These are phyloP conservation scores for Zaprionus lachaisei DNA, from an alignment of 1,140 invertebrate species.

Conservation along the genomic window DNA sequence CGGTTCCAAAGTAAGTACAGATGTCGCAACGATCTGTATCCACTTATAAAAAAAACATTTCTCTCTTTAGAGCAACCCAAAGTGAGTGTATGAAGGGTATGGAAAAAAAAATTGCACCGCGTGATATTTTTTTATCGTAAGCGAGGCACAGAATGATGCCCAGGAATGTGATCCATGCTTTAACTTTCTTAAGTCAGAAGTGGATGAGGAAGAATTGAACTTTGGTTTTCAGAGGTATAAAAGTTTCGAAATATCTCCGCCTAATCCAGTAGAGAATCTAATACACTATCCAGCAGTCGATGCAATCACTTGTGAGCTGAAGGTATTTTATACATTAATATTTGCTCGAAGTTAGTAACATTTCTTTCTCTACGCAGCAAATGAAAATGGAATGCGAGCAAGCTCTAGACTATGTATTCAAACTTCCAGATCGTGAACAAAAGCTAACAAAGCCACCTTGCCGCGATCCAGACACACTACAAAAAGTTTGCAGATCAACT, in stretches of 20 bases:
- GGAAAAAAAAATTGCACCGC: slow-evolving; percentile 55
- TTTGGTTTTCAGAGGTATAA: slow-evolving; percentile 49
- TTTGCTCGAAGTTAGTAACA: too few relatives aligned
- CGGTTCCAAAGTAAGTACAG: neutral
- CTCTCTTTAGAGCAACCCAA: neutral
- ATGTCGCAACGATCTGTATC: neutral
- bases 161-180: slow-evolving; percentile 43
- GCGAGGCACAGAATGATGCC: slow-evolving; percentile 44
- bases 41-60: neutral
- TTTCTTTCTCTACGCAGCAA: slow-evolving; percentile 26
- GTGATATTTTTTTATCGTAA: slow-evolving; percentile 58
- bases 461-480: neutral
- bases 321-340: slow-evolving; percentile 22
- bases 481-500: neutral
- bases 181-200: slow-evolving; percentile 21
- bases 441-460: neutral
- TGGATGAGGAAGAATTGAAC: slow-evolving; percentile 40
- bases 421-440: neutral
- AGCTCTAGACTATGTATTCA: slow-evolving; percentile 1
- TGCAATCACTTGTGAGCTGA: slow-evolving; percentile 57
- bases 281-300: slow-evolving; percentile 30
- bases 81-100: slow-evolving; percentile 7
- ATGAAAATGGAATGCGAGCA: slow-evolving; percentile 53
- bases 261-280: slow-evolving; percentile 30
- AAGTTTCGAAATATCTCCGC: slow-evolving; percentile 9